Base-by-base conservation (phyloP, 2,113 vertebrate species). In the Brachypodius melanocephalos region DNA sequence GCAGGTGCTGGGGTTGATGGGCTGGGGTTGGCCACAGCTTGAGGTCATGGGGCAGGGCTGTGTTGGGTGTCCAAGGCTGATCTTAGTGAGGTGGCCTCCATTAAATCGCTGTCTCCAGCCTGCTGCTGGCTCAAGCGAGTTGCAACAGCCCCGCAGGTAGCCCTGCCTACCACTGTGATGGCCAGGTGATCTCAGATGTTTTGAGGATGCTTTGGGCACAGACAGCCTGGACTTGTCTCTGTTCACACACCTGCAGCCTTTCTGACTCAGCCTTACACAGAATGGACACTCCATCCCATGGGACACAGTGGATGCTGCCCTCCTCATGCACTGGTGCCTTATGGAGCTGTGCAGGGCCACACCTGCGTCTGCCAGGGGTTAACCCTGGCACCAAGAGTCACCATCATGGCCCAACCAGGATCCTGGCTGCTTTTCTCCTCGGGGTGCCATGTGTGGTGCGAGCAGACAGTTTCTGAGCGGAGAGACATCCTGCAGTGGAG, bases 361-460 rank as follows among this genome's bases (percentile, higher is more conserved):
- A 21, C 40, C 31, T 57, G 66, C 87, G 14, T 42, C 69, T 78
- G 14, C 46, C 1, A 4, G 3, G 49, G 15, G 40, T 79, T 42
- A 9, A 43, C 25, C 1, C 28, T 10, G 29, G 7, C 43, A 55
- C 40, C 36, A 16, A 6, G 43, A 51, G 32, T 21, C 80, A 20
- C 43, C 9, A 1, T 17, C 3, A 0, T 2, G 14, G 84, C 71
- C 52, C 52, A 26, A 61, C 26, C 3, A 3, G 61, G 45, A 78
- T 34, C 26, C 26, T 0, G 0, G 59, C 66, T 54, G 32, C 25
- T 51, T 72, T 78, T 52, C 74, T 38, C 34, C 24, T 43, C 0
- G 5, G 54, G 36, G 51, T 3, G 3, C 24, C 0, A 1, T 4
- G 3, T 20, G 46, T 17, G 55, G 52, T 5, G 3, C 0, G 3